Evolutionary conservation across 2,113 vertebrate genomes (phyloP).

Genomic region (Megaceryle torquata): DNA sequence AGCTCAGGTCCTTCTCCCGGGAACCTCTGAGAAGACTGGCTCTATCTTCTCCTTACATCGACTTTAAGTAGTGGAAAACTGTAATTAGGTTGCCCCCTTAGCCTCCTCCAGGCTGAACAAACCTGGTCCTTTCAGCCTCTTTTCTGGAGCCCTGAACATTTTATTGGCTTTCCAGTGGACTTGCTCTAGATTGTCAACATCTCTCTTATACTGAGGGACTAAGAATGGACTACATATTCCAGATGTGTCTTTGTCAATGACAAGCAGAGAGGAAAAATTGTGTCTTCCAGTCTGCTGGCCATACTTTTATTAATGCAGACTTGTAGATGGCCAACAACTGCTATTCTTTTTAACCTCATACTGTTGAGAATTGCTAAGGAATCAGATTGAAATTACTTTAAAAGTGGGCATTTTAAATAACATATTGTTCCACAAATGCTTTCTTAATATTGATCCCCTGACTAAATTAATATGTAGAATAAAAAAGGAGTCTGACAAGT

Average conservation of each 20-base stretch:
- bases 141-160: neutral
- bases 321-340: neutral
- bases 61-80: neutral
- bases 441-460: neutral
- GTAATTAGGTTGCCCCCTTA: neutral
- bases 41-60: neutral
- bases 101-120: neutral
- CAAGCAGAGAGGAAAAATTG: neutral
- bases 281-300: neutral
- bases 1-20: neutral
- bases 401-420: neutral
- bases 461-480: neutral
- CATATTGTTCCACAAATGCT: neutral
- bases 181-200: neutral
- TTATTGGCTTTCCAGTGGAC: neutral
- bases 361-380: neutral
- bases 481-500: neutral
- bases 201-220: neutral
- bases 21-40: neutral
- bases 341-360: neutral
- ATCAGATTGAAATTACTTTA: neutral
- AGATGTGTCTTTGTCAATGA: neutral
- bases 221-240: neutral
- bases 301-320: neutral
- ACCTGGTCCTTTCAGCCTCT: neutral